These are phyloP conservation scores for Indicator indicator DNA, from an alignment of 2,113 vertebrate species.

Conservation along the genomic window DNA sequence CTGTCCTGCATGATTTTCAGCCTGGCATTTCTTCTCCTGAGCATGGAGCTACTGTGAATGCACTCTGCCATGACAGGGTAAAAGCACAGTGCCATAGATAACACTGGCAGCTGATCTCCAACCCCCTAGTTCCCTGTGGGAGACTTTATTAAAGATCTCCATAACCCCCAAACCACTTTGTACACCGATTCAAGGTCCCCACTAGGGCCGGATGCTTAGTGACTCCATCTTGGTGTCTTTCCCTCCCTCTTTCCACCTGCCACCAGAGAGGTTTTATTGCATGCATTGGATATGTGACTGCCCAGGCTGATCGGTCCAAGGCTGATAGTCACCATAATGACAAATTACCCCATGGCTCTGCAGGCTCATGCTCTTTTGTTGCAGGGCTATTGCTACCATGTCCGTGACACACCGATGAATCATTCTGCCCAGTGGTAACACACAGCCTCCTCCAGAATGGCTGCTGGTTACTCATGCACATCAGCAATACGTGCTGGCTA, in stretches of 20 bases:
- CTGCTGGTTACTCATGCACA: constrained; percentile 57
- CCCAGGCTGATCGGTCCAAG: constrained; percentile 14
- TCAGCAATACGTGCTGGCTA: background rate
- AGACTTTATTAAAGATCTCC: background rate
- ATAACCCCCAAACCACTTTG: background rate
- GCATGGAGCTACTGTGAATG: background rate
- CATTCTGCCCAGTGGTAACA: background rate
- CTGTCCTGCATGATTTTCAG: background rate
- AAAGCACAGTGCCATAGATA: background rate
- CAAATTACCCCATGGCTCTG: constrained; percentile 29
- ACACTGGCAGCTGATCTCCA: background rate
- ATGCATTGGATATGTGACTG: background rate
- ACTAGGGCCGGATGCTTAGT: background rate
- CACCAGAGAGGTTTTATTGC: background rate
- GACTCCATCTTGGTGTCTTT: background rate
- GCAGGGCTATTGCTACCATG: background rate
- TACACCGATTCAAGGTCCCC: background rate
- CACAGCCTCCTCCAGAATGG: constrained; percentile 8
- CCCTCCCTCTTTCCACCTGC: too few relatives aligned
- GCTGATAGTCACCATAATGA: constrained; percentile 18
- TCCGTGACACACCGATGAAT: constrained; percentile 6
- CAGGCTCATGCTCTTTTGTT: constrained; percentile 11
- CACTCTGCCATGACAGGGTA: background rate
- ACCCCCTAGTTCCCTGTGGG: background rate
- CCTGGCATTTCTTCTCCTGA: background rate